Base-by-base conservation (phyloP, 2,888 invertebrate genomes). In the Steinernema scapterisci region DNA sequence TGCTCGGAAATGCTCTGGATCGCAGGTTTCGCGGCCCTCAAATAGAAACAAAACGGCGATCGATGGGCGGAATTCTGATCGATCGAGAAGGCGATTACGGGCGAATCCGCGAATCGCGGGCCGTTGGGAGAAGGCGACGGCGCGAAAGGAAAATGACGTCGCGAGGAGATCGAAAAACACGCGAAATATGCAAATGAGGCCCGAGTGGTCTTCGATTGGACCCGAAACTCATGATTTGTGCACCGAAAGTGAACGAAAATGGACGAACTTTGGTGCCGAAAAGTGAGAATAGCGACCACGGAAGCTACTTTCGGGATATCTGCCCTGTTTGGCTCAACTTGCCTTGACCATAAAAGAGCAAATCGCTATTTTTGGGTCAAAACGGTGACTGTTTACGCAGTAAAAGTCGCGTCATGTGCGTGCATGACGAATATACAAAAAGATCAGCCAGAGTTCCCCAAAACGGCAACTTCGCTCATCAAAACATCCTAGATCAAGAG, bases 121-220 rank as follows among this genome's bases (percentile, higher is more conserved):
- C 25, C 54, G 16, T 6, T 16, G 27, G 5, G 63, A 27, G 31
- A 31, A 16, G 48, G 48, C 7, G 45, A 44, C 45, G 45, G 45
- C 45, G 45, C 7, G 45, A 7, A 16, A 44, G 45, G 45, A 16
- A 11, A n/a, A n/a, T n/a, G n/a, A 11, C 45, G 45, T 16, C 16
- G 45, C 45, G 45, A 44, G 45, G 45, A 44, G 45, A 44, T 21
- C 6, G 13, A 25, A 63, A 13, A 63, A 31, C 25, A 63, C 54
- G 21, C 63, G 27, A 38, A 27, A 63, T 31, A 63, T 63, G 63
- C 63, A 63, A 63, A 63, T 63, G 63, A 38, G 9, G 31, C 63
- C 21, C 54, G 21, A 11, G 27, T 27, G 63, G 63, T 31, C 63
- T 16, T 27, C 31, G 31, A 27, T 63, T 63, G 63, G 63, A 63